Conservation (phyloP, 2,113 vertebrate genomes). For the Ceratotherium simum region DNA sequence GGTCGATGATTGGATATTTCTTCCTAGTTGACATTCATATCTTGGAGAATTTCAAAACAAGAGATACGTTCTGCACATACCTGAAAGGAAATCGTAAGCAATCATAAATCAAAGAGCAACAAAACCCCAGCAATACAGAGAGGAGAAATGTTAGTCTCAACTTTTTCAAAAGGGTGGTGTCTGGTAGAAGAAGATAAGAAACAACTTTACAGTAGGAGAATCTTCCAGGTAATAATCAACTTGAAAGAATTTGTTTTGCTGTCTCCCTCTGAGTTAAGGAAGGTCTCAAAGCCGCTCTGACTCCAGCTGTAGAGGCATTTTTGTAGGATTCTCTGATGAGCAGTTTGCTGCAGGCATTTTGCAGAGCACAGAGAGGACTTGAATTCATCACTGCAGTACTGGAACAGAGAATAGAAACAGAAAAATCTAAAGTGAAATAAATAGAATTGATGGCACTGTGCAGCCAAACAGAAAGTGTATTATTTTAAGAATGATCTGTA, state of each 20-base stretch:
- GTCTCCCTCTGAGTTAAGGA: neutral
- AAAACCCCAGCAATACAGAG: neutral
- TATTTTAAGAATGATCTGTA: neutral
- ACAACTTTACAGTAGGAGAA: neutral
- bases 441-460: neutral
- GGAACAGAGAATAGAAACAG: neutral
- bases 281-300: neutral
- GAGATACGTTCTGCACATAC: neutral
- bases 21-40: neutral
- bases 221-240: neutral
- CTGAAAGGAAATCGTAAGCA: neutral
- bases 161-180: neutral
- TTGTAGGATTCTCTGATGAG: neutral
- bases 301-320: neutral
- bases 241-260: neutral
- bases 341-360: neutral
- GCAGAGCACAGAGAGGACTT: neutral
- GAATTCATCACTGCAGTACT: neutral
- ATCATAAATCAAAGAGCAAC: neutral
- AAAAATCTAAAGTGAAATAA: constrained; percentile 8
- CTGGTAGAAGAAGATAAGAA: constrained; percentile 1
- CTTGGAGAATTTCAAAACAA: neutral
- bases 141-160: neutral
- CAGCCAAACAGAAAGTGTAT: neutral
- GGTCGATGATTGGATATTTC: neutral